Conservation (phyloP, 2,113 vertebrate species). For the Lichenostomus cassidix region DNA sequence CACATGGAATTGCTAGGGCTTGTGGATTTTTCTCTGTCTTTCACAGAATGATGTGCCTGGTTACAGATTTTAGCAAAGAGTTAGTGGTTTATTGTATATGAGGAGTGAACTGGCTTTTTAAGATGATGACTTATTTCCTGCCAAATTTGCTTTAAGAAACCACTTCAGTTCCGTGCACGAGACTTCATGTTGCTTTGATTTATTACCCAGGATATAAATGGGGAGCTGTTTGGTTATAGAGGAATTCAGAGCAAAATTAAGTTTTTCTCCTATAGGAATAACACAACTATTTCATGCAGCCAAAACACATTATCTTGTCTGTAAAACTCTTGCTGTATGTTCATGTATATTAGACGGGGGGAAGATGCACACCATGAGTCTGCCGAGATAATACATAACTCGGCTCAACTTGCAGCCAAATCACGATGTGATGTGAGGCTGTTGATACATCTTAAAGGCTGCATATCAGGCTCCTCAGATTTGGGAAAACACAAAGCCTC, state of each 20-base stretch:
- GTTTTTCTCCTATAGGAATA: conserved; percentile 30
- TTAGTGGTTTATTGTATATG: not conserved
- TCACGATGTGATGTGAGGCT: not conserved
- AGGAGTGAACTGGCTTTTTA: not conserved
- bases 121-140: conserved; percentile 26
- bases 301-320: not conserved
- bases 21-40: not conserved
- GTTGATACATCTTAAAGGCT: not conserved
- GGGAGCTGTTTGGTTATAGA: not conserved
- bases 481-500: not conserved
- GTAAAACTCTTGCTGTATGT: not conserved
- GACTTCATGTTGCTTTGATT: conserved; percentile 47
- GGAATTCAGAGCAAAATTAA: conserved; percentile 42
- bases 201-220: conserved; percentile 34
- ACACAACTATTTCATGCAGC: not conserved
- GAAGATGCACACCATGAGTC: not conserved
- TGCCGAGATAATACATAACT: not conserved
- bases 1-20: not conserved
- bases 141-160: conserved; percentile 56
- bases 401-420: conserved; percentile 2
- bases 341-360: not conserved
- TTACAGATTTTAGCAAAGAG: not conserved
- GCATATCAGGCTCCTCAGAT: not conserved
- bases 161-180: conserved; percentile 10
- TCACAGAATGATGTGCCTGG: not conserved